phyloP scores from a whole-genome alignment of 2,888 invertebrate species.

The Drosophila pseudotakahashii region DNA sequence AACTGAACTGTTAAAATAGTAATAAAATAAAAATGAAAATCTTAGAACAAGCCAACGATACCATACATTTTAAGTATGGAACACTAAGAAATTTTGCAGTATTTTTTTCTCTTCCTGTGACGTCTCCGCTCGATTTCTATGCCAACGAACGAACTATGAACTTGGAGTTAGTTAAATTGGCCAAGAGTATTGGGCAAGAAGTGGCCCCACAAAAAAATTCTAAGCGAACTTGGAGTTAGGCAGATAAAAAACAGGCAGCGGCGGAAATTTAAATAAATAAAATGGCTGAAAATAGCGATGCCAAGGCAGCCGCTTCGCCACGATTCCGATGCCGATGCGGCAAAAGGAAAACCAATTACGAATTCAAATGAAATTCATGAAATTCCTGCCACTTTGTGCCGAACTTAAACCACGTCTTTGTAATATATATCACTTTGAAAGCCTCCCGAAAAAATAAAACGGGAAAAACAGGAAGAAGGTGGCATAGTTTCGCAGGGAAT shows the following conservation, averaged over 20 bases:
- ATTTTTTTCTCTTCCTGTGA: conserved; percentile 1
- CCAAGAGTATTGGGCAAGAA: conserved; percentile 27
- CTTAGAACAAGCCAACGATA: too few relatives aligned
- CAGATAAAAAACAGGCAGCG: conserved; percentile 32
- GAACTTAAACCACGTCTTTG: conserved; percentile 59
- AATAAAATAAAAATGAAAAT: too few relatives aligned
- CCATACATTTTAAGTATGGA: too few relatives aligned
- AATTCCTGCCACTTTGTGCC: conserved; percentile 56
- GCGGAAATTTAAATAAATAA: conserved; percentile 57
- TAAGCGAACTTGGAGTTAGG: conserved; percentile 18
- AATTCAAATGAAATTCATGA: conserved; percentile 72
- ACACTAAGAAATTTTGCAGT: too few relatives aligned
- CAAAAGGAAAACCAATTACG: conserved; percentile 60
- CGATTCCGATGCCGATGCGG: conserved; percentile 31
- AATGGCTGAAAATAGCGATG: conserved; percentile 42
- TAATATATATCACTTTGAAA: conserved; percentile 54
- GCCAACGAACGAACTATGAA: conserved; percentile 49
- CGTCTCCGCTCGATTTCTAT: conserved; percentile 8
- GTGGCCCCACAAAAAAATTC: conserved; percentile 21
- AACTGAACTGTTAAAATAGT: too few relatives aligned
- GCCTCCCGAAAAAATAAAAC: conserved; percentile 25
- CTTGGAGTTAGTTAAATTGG: conserved; percentile 48
- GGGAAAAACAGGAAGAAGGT: conserved; percentile 5
- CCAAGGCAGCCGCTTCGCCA: conserved; percentile 23
- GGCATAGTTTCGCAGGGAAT: conserved; percentile 40